Base-by-base conservation (phyloP, 2,888 invertebrate genomes). In the Eumacrocentrus americanus region DNA sequence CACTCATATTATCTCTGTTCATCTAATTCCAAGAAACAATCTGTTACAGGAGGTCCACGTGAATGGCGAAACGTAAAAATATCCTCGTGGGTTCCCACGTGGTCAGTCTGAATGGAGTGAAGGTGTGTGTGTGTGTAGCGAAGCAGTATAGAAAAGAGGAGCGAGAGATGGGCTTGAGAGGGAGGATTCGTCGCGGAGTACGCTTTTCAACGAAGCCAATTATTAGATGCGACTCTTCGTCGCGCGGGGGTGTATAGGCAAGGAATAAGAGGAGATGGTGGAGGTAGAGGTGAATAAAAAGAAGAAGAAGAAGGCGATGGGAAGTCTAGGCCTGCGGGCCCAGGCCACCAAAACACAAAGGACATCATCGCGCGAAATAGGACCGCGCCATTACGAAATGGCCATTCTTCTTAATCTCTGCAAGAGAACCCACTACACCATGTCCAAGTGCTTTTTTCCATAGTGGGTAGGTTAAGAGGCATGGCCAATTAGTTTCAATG, bases 141-240 rank as follows among this genome's bases (percentile, higher is more conserved):
- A 63, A 51, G 42, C 57, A 37, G 46, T n/a, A n/a, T n/a, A 55
- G 35, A 47, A n/a, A 52, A 22, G 40, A 51, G 46, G 6, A 42
- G 47, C 25, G 55, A 37, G 44, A 54, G 47, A 62, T 59, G 53
- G 57, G 38, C 48, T 52, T 55, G 62, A 52, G 57, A 57, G 61
- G 62, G 61, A 62, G 61, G 63, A 68, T 67, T 80, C 79, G 80
- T 80, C 78, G 79, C 80, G 79, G 74, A 73, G 76, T 78, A 79
- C 78, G 80, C 74, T 79, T 80, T 80, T 80, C 78, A 78, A 77
- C 79, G 74, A 74, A 79, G 76, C 74, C 79, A 78, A 79, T 79
- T 79, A 80, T 79, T 79, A 79, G 79, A 78, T 70, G 77, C 74
- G 77, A 75, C 72, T 71, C n/a, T 70, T 63, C 4, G 20, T 51